phyloP scores from a whole-genome alignment of 2,113 vertebrate genomes.

The Alethe castanea region DNA sequence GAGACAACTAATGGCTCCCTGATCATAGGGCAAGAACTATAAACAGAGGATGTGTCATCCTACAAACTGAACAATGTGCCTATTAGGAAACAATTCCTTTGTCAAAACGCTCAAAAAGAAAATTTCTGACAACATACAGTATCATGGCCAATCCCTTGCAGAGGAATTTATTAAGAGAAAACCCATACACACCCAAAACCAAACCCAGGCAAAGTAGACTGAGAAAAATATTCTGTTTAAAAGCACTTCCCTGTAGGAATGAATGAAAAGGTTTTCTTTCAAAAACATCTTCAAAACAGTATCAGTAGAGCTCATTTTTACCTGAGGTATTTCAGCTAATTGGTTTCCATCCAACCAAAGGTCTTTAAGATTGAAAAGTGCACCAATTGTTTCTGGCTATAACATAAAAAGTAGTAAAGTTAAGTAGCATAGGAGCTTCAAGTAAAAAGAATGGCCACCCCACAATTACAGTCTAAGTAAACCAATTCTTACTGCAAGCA shows the following conservation, averaged over 20 bases:
- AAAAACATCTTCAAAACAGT: background rate
- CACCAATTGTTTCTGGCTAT: constrained; percentile 93
- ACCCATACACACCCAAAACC: background rate
- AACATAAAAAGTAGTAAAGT: constrained; percentile 18
- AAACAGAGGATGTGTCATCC: background rate
- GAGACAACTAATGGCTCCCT: background rate
- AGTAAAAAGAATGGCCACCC: background rate
- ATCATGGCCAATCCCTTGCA: background rate
- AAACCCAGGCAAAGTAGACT: background rate
- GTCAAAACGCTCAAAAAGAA: background rate
- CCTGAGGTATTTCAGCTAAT: constrained; percentile 89
- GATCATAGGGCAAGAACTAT: background rate
- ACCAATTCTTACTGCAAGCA: background rate
- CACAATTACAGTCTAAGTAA: background rate
- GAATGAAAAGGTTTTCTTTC: background rate
- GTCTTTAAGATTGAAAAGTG: constrained; percentile 93
- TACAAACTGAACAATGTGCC: background rate
- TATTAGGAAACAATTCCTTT: background rate
- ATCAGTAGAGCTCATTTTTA: constrained; percentile 57
- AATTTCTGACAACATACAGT: background rate
- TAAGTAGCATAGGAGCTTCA: background rate
- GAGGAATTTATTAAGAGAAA: background rate
- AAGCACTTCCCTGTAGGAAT: background rate
- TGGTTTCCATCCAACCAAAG: constrained; percentile 99
- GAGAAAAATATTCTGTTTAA: background rate